These are phyloP conservation scores for Sigmodon hispidus DNA, from an alignment of 2,113 vertebrate genomes.

Conservation along the genomic window DNA sequence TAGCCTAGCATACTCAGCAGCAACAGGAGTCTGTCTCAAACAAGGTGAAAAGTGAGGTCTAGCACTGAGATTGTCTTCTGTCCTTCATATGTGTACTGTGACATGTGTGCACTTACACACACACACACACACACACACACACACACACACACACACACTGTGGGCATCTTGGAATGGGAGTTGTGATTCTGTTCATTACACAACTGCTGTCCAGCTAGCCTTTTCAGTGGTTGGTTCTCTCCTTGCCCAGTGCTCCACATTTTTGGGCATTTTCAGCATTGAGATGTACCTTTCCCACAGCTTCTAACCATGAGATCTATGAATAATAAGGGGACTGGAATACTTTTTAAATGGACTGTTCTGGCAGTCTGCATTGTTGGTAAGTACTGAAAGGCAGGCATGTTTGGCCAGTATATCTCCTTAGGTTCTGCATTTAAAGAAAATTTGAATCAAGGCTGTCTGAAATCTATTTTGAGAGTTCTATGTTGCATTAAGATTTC, in stretches of 20 bases:
- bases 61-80: background rate
- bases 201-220: background rate
- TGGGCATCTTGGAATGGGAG: background rate
- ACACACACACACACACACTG: background rate
- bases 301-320: background rate
- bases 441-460: background rate
- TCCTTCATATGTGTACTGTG: background rate
- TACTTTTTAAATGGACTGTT: background rate
- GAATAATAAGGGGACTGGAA: background rate
- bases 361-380: background rate
- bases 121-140: background rate
- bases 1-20: background rate
- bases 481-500: constrained; percentile 7
- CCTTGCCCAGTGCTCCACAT: accelerated
- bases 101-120: background rate
- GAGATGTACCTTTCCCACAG: background rate
- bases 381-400: background rate
- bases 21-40: background rate
- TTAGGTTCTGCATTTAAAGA: constrained; percentile 49
- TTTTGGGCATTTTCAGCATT: background rate
- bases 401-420: background rate
- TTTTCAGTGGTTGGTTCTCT: background rate
- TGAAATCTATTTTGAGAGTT: constrained; percentile 24
- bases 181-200: background rate
- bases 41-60: background rate